Evolutionary conservation across 2,113 vertebrate genomes (phyloP).

Genomic region (Podilymbus podiceps): DNA sequence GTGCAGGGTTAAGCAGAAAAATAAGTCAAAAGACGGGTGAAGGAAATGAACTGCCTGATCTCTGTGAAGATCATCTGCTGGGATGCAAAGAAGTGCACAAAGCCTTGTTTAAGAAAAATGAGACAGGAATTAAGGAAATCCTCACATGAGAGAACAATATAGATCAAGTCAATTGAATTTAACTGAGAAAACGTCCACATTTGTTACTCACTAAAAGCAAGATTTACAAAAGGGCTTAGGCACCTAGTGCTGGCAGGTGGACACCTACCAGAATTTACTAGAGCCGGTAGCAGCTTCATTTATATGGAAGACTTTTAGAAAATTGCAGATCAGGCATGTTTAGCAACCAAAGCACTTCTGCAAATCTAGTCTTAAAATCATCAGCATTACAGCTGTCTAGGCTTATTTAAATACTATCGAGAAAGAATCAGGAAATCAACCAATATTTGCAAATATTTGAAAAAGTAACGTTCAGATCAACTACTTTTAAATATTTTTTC

Average conservation of each 20-base stretch:
- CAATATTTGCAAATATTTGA: not conserved
- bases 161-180: not conserved
- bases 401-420: not conserved
- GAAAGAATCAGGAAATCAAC: not conserved
- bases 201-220: fast-evolving
- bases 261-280: not conserved
- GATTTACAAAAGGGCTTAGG: not conserved
- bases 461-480: not conserved
- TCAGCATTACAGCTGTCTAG: not conserved
- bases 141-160: not conserved
- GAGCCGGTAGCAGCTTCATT: not conserved
- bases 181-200: not conserved
- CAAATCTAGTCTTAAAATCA: not conserved
- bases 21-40: not conserved
- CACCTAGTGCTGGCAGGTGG: not conserved
- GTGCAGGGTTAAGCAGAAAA: not conserved
- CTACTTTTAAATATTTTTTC: not conserved
- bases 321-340: not conserved
- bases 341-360: not conserved
- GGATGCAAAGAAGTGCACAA: not conserved
- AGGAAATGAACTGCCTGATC: not conserved
- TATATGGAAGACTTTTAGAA: not conserved
- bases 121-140: not conserved
- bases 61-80: not conserved
- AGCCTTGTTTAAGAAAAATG: not conserved